Evolutionary conservation across 2,797 vertebrate genomes (phyloP), one percentile per base, ranked within the genome.

Genomic region (Myotis myotis): DNA sequence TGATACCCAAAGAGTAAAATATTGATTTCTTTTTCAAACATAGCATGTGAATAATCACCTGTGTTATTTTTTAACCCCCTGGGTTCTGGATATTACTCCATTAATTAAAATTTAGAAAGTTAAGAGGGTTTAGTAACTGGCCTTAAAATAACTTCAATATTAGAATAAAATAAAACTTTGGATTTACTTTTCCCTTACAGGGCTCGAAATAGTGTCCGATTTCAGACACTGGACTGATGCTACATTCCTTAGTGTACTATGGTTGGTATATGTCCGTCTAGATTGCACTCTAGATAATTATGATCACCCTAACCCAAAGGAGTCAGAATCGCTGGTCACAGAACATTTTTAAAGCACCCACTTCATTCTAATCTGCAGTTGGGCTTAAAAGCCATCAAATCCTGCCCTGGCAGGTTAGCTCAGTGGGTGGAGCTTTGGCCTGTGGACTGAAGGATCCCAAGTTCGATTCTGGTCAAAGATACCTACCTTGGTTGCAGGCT

Each of bases 11-110:
- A 92, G 33, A 41, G 76, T 38, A 62, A 86, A 60, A 60, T 84
- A 86, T 57, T 95, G 70, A 86, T 86, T 91, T 91, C 11, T 66
- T 90, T 82, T 91, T 66, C n/a, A 79, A 95, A 72, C 11, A 44
- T 10, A 75, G 44, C 41, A 33, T 38, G 9, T 80, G 51, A 72
- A 87, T 94, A 95, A 89, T 44, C 8, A 84, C 15, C 20, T 55
- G 20, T n/a, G 23, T 76, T 85, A 80, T 83, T 92, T 79, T 93
- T 80, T 72, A 88, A 71, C 10, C 85, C 7, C 19, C 33, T 88
- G 44, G 1, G 22, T 71, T 81, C 49, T 80, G 70, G 76, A 90
- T 75, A 71, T 53, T 83, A 15, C 36, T 84, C 44, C n/a, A 92
- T 82, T 79, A 89, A 57, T 92, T 88, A 91, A 87, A 60, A 44